These are phyloP conservation scores for Physella acuta DNA, from an alignment of 1,140 invertebrate genomes.

Conservation along the genomic window DNA sequence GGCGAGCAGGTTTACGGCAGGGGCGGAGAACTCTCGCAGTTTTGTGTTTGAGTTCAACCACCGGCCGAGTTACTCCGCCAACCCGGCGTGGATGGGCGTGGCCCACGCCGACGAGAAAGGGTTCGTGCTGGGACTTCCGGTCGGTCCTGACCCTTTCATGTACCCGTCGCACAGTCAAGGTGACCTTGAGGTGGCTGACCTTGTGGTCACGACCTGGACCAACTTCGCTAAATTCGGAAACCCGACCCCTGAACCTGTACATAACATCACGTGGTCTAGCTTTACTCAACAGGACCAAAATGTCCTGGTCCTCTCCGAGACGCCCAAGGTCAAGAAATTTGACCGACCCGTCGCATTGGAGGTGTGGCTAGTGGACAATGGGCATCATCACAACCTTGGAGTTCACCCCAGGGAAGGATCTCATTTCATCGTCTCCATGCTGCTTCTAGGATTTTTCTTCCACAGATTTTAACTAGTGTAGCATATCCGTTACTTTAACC, in stretches of 20 bases:
- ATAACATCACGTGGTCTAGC: neutral
- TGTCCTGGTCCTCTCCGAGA: neutral
- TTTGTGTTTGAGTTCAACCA: neutral
- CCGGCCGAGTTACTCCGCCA: slow-evolving; percentile 1
- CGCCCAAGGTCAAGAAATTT: neutral
- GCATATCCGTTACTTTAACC: too few relatives aligned
- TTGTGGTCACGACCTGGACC: neutral
- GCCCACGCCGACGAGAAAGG: slow-evolving; percentile 14
- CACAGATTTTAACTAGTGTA: too few relatives aligned
- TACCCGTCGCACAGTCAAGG: neutral
- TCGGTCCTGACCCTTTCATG: neutral
- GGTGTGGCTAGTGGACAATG: too few relatives aligned
- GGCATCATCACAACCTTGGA: too few relatives aligned
- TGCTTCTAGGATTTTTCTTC: too few relatives aligned
- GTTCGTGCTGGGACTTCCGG: slow-evolving; percentile 5
- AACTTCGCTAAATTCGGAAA: neutral
- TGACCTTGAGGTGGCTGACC: neutral
- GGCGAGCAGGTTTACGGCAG: neutral
- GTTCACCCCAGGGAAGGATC: too few relatives aligned
- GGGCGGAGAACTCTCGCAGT: neutral
- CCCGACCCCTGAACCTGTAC: neutral
- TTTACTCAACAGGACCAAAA: neutral
- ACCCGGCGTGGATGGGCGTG: neutral
- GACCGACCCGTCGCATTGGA: neutral
- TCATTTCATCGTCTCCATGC: too few relatives aligned